Conservation (phyloP, 1,140 invertebrate species). For the Saxidomus purpurata region DNA sequence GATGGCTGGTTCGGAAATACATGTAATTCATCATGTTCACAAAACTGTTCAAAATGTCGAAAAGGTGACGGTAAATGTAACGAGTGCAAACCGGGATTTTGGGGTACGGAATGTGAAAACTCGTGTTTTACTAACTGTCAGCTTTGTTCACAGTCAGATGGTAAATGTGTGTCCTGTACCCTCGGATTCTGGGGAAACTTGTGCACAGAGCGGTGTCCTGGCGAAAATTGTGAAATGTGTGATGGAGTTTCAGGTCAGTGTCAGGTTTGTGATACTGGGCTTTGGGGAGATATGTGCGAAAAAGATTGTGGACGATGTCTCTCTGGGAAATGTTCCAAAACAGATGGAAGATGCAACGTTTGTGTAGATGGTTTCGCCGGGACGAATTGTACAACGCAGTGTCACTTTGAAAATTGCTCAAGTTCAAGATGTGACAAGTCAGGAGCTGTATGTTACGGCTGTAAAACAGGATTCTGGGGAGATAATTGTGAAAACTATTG, state of each 20-base stretch:
- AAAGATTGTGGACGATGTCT: background rate
- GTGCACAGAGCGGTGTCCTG: background rate
- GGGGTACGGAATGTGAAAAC: background rate
- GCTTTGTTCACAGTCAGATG: background rate
- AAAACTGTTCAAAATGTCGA: background rate
- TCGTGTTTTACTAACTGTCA: background rate
- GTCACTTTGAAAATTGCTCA: background rate
- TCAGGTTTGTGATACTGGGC: background rate
- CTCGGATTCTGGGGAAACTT: background rate
- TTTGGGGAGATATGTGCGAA: background rate
- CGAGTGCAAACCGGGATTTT: too few species aligned
- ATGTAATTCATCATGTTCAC: background rate
- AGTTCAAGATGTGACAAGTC: background rate
- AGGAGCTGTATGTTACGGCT: background rate
- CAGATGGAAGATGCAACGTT: background rate
- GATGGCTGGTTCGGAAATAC: too few species aligned
- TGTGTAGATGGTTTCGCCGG: background rate
- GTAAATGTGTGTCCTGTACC: background rate
- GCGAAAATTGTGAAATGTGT: background rate
- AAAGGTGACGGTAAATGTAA: background rate
- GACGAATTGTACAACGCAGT: background rate
- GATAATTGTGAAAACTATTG: background rate
- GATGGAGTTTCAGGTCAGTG: background rate
- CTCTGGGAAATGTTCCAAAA: background rate
- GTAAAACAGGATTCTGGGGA: background rate